Evolutionary conservation across 2,797 vertebrate species (phyloP).

Genomic region (Anomalospiza imberbis): DNA sequence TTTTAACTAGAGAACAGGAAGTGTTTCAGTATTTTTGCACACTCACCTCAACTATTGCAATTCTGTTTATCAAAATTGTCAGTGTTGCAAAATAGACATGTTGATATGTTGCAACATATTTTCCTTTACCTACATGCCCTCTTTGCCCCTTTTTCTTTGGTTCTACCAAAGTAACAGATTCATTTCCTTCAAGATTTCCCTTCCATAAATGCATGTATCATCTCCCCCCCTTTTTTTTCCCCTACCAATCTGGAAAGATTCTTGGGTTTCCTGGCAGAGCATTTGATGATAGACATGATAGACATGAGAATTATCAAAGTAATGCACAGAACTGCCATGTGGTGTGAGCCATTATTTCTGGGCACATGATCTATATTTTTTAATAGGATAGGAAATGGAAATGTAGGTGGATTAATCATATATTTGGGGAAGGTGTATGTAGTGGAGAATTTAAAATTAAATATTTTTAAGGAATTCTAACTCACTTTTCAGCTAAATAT

Average conservation of each 20-base stretch:
- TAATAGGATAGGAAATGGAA: neutral
- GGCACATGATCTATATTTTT: neutral
- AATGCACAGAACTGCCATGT: neutral
- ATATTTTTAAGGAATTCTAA: neutral
- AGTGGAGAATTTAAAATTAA: neutral
- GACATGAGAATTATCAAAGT: neutral
- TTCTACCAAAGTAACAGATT: neutral
- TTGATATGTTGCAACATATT: neutral
- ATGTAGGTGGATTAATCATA: neutral
- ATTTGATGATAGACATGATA: neutral
- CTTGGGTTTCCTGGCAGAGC: neutral
- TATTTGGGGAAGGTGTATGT: neutral
- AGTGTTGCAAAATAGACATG: neutral
- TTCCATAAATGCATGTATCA: neutral
- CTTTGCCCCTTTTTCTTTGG: neutral
- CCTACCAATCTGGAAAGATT: neutral
- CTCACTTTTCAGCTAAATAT: neutral
- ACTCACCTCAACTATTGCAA: neutral
- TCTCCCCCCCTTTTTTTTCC: fast-evolving
- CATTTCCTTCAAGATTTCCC: neutral
- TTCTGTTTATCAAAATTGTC: neutral
- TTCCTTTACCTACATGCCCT: neutral
- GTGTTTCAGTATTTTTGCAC: neutral
- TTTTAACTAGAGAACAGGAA: neutral
- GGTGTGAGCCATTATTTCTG: neutral